Evolutionary conservation across 2,113 vertebrate species (phyloP), one percentile per base, ranked within the genome.

Genomic region (Propithecus coquereli): DNA sequence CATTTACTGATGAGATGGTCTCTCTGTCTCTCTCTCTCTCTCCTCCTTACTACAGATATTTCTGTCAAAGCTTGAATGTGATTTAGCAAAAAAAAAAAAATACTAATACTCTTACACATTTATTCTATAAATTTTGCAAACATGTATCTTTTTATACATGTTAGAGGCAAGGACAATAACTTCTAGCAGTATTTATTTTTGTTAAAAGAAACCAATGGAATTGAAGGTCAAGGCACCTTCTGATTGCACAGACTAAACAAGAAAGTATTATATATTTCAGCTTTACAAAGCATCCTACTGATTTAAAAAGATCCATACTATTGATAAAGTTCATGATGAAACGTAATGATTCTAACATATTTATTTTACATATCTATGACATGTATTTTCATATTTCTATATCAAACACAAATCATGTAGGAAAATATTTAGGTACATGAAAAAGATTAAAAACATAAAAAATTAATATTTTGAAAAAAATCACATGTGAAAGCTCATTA

Each of bases 281-380:
- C 95, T 98, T 98, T 91, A 97, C 97, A 97, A 97, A 95, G 93
- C 47, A 79, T 88, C 61, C 81, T 95, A 97, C 30, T 96, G 97
- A 89, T 95, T 98, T 98, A 76, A 97, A 97, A 97, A 98, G 94
- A 96, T 45, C 90, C 96, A 97, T 74, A 93, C 87, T 97, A 96
- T 82, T 90, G 90, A 97, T 88, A 93, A 74, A 82, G 85, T 96
- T 97, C 92, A 96, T 97, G 96, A 94, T 97, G 88, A 97, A 98
- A 98, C 80, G 96, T 97, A 98, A 90, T 92, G 97, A 98, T 94
- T 91, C 97, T 98, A 98, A 98, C 96, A 98, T 97, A 94, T 97
- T 98, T 99, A 99, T 99, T 99, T 99, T 99, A 99, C 99, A 99
- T 99, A 99, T 99, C 98, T 99, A 99, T 99, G 99, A 98, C 98